Base-by-base conservation (phyloP, 2,113 vertebrate genomes). In the Ornithorhynchus anatinus region DNA sequence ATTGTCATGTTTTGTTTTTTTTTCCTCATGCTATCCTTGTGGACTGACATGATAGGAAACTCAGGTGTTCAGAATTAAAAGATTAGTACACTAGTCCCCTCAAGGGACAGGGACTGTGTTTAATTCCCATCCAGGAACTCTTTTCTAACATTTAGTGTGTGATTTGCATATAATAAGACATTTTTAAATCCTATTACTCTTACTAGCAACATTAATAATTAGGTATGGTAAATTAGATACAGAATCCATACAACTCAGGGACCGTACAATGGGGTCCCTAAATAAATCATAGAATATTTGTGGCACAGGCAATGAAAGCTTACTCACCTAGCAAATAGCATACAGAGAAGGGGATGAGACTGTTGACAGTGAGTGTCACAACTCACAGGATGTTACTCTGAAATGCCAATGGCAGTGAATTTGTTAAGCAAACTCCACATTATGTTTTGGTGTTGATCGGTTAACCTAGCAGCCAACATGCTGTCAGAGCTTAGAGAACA, bases 221-320 rank as follows among this genome's bases (percentile, higher is more conserved):
- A 11, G 16, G n/a, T 48, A 23, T 45, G n/a, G 7, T 22, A 3
- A 72, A 66, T 23, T 11, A 61, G 31, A 25, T 8, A 0, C 16
- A 35, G 27, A n/a, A 32, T 29, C 10, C 1, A 2, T 27, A 3
- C 2, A 43, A 22, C 2, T 1, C 19, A 38, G 38, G 53, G 23
- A 1, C 0, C 47, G 7, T n/a, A 3, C 47, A 58, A 1, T 7
- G 10, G 4, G 45, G n/a, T 13, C 0, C 1, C 1, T 40, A 6
- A 52, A 23, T 51, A 58, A 38, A 48, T n/a, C 31, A 36, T 59
- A 59, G 5, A 51, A 10, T 4, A 2, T 4, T 19, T 32, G 29
- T 54, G 25, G 2, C 1, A 69, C 16, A 44, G 0, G 17, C 20
- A 54, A 39, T 0, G 23, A 22, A 43, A 52, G 10, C 2, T 39